Evolutionary conservation across 1,140 invertebrate species (phyloP).

Genomic region (Drosophila lacteicornis): DNA sequence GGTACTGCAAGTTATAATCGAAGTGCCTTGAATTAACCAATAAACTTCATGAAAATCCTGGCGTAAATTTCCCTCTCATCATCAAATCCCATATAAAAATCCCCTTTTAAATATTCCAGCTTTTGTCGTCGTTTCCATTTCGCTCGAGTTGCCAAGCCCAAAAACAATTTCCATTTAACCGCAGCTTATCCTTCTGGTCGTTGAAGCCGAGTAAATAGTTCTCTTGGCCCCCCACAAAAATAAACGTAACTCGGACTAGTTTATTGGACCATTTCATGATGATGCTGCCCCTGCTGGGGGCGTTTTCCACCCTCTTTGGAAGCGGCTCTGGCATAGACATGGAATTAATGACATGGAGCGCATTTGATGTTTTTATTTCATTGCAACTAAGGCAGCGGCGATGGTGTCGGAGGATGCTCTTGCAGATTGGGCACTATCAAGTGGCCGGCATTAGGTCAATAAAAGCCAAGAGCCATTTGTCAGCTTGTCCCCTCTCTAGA

Average conservation of each 20-base stretch:
- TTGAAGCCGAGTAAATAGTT: constrained; percentile 34
- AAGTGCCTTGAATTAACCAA: background rate
- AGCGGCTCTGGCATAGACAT: constrained; percentile 13
- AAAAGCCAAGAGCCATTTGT: constrained; percentile 47
- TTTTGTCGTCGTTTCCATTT: constrained; percentile 19
- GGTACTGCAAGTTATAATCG: background rate
- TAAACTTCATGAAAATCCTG: constrained; percentile 7
- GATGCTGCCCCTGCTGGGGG: constrained; percentile 7
- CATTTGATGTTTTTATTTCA: constrained; percentile 54
- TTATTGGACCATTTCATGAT: constrained; percentile 33
- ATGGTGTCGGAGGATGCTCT: constrained; percentile 10
- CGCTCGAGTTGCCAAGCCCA: background rate
- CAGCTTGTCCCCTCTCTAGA: background rate
- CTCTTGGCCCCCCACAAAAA: constrained; percentile 36
- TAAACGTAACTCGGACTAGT: constrained; percentile 50
- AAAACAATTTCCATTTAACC: constrained; percentile 37
- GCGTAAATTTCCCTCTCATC: background rate
- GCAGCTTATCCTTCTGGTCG: constrained; percentile 45
- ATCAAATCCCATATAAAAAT: constrained; percentile 11
- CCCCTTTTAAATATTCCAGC: constrained; percentile 20
- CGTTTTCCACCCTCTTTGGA: background rate
- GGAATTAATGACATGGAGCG: constrained; percentile 42
- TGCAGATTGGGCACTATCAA: constrained; percentile 13
- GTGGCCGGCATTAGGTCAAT: constrained; percentile 29
- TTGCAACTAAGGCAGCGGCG: constrained; percentile 20